Evolutionary conservation across 2,797 vertebrate genomes (phyloP), one percentile per base, ranked within the genome.

Genomic region (Sylvilagus floridanus): DNA sequence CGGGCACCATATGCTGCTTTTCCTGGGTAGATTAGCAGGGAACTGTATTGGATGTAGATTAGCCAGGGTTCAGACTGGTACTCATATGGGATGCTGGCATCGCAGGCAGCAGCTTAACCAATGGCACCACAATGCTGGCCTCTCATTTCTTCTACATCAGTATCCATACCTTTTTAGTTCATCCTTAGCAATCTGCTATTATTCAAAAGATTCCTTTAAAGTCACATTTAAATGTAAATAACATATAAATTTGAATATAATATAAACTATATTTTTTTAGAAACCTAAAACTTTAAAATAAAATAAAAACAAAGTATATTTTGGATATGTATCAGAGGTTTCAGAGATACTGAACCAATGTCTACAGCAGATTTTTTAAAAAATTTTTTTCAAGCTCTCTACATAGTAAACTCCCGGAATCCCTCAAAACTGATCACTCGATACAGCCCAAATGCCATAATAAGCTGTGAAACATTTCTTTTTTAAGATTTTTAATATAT

Each of bases 161-260:
- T 30, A 82, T 65, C 11, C 3, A 30, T 60, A 50, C 12, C 6
- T 62, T 71, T 91, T 75, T 90, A 85, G 24, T 91, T 32, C 13
- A 72, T 35, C 84, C 84, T 82, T 84, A 72, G 8, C 14, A 77
- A 73, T 63, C 28, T 77, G 78, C 65, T 65, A 71, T 73, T 78
- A 26, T 73, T 95, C 79, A 60, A 91, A 88, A 69, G 5, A 21
- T 68, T 37, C 35, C 28, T 88, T 84, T 77, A 47, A 84, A 77
- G 47, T 75, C 75, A 73, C 72, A 21, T 73, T 87, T 84, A 84
- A 93, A 77, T 75, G 86, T 50, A 95, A 88, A 35, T 63, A 86
- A 85, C 35, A 37, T 57, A 30, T 37, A 26, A 24, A 13, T n/a
- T 65, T 66, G 83, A 62, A 50, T 47, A 76, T 68, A 82, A 76